These are phyloP conservation scores for Hypotaenidia philippensis DNA, from an alignment of 2,797 vertebrate species.

Conservation along the genomic window DNA sequence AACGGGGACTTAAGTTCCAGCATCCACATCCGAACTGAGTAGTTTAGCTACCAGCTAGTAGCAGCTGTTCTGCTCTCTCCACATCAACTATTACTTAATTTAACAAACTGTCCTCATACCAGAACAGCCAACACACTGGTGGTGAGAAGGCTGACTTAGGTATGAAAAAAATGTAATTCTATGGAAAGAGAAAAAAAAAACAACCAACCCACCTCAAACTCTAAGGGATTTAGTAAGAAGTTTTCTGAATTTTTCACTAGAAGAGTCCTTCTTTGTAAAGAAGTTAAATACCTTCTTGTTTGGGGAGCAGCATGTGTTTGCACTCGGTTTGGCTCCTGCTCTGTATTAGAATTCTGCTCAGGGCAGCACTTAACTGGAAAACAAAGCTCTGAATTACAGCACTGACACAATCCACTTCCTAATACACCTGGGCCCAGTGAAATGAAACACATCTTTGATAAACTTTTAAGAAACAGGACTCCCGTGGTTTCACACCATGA, in stretches of 20 bases:
- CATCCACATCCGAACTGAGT: rapidly evolving
- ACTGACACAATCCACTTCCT: not conserved
- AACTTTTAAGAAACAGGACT: slow-evolving; percentile 9
- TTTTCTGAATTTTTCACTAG: not conserved
- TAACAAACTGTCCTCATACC: not conserved
- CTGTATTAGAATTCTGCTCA: not conserved
- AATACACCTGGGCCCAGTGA: not conserved
- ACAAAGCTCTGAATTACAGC: not conserved
- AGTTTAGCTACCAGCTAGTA: not conserved
- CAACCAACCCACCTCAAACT: rapidly evolving
- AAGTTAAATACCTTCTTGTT: not conserved
- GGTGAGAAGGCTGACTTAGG: not conserved
- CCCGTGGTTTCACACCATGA: not conserved
- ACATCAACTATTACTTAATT: not conserved
- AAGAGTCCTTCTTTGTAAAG: not conserved
- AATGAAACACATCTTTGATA: not conserved
- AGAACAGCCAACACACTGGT: not conserved
- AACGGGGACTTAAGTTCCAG: not conserved
- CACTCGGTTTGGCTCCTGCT: not conserved
- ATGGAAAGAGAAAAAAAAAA: not conserved
- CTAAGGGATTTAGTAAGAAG: not conserved
- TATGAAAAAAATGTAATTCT: not conserved
- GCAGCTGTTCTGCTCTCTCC: not conserved
- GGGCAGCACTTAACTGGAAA: not conserved
- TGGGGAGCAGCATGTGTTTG: not conserved